Conservation (phyloP, 2,888 invertebrate genomes). For the Conus canariensis region DNA sequence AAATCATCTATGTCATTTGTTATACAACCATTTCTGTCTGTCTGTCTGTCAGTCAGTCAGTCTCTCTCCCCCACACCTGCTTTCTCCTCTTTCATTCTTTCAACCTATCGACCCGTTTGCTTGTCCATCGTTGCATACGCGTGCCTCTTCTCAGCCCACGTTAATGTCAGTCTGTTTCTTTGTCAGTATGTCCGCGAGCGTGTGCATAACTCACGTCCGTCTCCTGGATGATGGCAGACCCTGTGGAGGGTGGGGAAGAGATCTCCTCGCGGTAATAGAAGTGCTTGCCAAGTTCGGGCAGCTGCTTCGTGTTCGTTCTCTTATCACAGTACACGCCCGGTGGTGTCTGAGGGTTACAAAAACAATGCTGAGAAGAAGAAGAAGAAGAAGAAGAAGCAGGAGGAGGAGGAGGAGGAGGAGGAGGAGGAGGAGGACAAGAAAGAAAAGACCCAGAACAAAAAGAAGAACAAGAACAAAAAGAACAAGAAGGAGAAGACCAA, state of each 20-base stretch:
- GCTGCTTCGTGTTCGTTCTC: background rate
- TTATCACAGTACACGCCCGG: conserved; percentile 26
- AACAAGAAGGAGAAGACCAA: too few relatives aligned
- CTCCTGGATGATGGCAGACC: background rate
- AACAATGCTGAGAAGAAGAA: background rate
- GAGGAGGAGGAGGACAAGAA: too few relatives aligned
- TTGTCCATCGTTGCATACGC: too few relatives aligned
- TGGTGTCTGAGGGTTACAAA: conserved; percentile 20
- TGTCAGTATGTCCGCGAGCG: conserved; percentile 10
- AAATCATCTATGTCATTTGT: too few relatives aligned
- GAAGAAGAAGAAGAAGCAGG: background rate
- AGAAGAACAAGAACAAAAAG: too few relatives aligned
- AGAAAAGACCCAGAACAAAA: too few relatives aligned
- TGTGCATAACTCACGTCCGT: conserved; percentile 11
- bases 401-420: background rate
- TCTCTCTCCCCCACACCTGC: too few relatives aligned
- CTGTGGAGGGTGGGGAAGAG: background rate
- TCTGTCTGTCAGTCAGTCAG: too few relatives aligned
- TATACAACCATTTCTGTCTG: too few relatives aligned
- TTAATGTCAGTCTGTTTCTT: background rate
- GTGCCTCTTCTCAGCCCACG: too few relatives aligned
- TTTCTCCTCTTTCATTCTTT: too few relatives aligned
- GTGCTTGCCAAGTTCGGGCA: background rate
- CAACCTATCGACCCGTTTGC: too few relatives aligned
- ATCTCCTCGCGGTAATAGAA: conserved; percentile 40